Conservation (phyloP, 2,888 invertebrate species). For the Capitulum mitella region DNA sequence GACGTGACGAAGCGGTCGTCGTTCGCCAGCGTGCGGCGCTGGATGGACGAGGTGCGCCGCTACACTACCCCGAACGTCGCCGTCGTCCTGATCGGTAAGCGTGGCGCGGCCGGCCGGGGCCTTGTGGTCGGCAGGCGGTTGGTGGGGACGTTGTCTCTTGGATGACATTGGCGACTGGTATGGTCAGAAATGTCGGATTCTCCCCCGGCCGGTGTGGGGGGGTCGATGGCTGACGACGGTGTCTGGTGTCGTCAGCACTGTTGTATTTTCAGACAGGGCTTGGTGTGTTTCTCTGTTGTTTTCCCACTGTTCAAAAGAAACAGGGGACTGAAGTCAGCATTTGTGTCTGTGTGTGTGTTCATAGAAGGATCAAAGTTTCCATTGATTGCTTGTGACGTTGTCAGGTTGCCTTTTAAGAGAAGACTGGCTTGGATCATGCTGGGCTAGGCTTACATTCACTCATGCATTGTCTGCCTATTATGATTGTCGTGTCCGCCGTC, state of each 20-base stretch:
- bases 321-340: too few species aligned
- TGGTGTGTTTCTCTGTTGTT: too few species aligned
- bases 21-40: constrained; percentile 82
- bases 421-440: not conserved
- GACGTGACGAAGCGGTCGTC: constrained; percentile 90
- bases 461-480: too few species aligned
- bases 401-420: not conserved
- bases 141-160: not conserved
- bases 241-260: too few species aligned
- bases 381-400: not conserved
- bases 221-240: too few species aligned
- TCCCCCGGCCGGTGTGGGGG: too few species aligned
- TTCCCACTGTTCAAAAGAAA: too few species aligned
- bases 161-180: not conserved
- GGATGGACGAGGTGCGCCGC: constrained; percentile 91
- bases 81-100: constrained; percentile 72
- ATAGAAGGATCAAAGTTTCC: not conserved
- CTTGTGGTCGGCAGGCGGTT: not conserved
- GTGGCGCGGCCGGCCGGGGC: not conserved
- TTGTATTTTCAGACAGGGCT: too few species aligned
- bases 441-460: not conserved
- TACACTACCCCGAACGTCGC: constrained; percentile 89
- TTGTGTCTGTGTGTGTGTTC: constrained; percentile 7
- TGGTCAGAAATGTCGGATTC: not conserved
- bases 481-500: too few species aligned